These are phyloP conservation scores for Adelphocoris suturalis DNA, from an alignment of 2,888 invertebrate genomes.

Conservation along the genomic window DNA sequence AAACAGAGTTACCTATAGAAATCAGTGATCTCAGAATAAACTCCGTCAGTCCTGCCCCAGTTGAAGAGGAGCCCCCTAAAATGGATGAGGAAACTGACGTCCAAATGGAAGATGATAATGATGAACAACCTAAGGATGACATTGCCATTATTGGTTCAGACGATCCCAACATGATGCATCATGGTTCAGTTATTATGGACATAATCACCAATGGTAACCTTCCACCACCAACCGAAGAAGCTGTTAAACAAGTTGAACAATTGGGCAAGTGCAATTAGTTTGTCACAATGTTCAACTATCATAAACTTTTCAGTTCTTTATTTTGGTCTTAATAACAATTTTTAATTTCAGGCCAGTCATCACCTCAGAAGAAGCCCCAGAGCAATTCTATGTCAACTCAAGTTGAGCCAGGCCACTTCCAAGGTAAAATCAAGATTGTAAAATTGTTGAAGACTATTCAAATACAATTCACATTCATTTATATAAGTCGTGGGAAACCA, in stretches of 20 bases:
- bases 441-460: too few species aligned
- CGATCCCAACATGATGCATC: conserved; percentile 61
- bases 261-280: conserved; percentile 34
- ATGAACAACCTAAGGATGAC: conserved; percentile 51
- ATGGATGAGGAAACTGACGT: neutral
- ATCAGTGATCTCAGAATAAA: conserved; percentile 67
- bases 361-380: conserved; percentile 86
- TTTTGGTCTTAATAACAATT: neutral
- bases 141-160: conserved; percentile 68
- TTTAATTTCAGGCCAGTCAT: conserved; percentile 76
- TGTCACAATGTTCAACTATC: neutral
- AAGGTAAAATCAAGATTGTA: conserved; percentile 80
- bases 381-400: conserved; percentile 90
- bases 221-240: conserved; percentile 54
- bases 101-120: conserved; percentile 59
- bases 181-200: conserved; percentile 65
- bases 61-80: conserved; percentile 8
- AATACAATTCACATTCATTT: too few species aligned
- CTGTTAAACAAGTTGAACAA: conserved; percentile 51
- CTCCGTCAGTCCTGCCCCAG: neutral
- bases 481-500: too few species aligned
- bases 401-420: conserved; percentile 90
- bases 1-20: conserved; percentile 74
- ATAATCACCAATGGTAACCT: conserved; percentile 63
- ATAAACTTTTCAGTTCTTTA: neutral